Evolutionary conservation across 37 sponge, comb jelly and placozoan species (phyloP).

Genomic region (Tethya wilhelma): DNA sequence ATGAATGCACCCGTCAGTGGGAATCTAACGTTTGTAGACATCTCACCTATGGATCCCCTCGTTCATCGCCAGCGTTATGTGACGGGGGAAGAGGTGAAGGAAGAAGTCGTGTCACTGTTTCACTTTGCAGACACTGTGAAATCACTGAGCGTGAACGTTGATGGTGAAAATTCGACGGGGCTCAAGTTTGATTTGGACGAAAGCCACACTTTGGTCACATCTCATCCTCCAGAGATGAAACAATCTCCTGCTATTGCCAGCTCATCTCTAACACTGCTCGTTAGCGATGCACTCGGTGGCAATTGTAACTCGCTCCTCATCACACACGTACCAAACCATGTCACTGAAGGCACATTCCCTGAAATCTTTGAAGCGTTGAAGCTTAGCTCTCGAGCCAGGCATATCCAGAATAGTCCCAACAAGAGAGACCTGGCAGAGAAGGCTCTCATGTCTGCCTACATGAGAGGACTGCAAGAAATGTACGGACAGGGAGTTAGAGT

Average conservation of each 20-base stretch:
- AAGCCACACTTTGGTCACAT: neutral
- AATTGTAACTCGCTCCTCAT: constrained; percentile 77
- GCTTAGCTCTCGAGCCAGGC: constrained; percentile 44
- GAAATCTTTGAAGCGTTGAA: constrained; percentile 11
- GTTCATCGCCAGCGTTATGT: neutral
- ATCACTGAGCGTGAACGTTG: constrained; percentile 1
- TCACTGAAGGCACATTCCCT: neutral
- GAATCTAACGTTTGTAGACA: constrained; percentile 54
- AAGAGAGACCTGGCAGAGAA: constrained; percentile 72
- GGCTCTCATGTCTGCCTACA: constrained; percentile 80
- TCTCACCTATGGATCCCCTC: constrained; percentile 21
- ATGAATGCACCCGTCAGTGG: constrained; percentile 81
- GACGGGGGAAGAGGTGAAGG: neutral
- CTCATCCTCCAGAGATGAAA: neutral
- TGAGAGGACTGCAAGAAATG: constrained; percentile 55
- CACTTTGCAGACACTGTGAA: constrained; percentile 24
- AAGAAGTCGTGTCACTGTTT: constrained; percentile 20
- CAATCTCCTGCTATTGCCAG: neutral
- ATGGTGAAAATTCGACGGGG: neutral
- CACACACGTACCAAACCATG: constrained; percentile 4
- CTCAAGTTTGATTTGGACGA: neutral
- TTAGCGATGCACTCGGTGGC: constrained; percentile 71
- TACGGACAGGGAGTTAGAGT: constrained; percentile 20
- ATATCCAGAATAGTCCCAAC: constrained; percentile 63
- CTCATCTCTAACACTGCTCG: constrained; percentile 42